Percentiles rank a stretch among this genome's conserved stretches.
These are phyloP conservation scores for Orgyia antiqua DNA, from an alignment of 2,888 invertebrate genomes.

Conservation along the genomic window DNA sequence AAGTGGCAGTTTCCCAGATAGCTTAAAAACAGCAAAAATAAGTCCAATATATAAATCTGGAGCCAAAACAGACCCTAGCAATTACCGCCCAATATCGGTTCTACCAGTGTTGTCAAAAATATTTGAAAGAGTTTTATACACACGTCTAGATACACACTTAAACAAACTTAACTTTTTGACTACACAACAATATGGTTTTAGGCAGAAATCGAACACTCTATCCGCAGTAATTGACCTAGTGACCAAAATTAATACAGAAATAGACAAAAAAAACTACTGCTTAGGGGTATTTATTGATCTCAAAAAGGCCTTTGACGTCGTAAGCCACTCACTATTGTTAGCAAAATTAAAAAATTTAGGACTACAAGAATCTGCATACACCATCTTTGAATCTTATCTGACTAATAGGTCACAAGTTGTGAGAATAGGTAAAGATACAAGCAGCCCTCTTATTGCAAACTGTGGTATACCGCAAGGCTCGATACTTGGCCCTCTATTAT, in stretches of 20 bases:
- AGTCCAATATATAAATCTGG: slow-evolving; percentile 1
- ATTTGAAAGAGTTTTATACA: slow-evolving; percentile 2
- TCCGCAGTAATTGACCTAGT: background rate
- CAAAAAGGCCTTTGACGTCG: too few species aligned
- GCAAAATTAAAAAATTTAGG: background rate
- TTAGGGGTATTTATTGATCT: too few species aligned
- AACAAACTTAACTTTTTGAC: background rate
- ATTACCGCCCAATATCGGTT: slow-evolving; percentile 5
- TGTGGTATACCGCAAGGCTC: background rate
- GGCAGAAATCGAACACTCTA: background rate
- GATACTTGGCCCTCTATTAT: background rate
- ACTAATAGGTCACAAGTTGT: background rate
- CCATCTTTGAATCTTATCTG: background rate
- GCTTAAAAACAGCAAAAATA: slow-evolving; percentile 3
- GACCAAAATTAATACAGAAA: background rate
- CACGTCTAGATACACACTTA: background rate
- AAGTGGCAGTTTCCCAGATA: slow-evolving; percentile 2
- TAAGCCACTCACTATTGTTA: too few species aligned
- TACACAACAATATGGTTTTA: background rate
- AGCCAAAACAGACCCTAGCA: slow-evolving; percentile 1
- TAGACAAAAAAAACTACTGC: background rate
- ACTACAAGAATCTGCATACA: background rate
- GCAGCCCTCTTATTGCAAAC: too few species aligned
- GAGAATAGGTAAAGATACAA: background rate
- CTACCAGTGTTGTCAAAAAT: slow-evolving; percentile 6